phyloP scores from a whole-genome alignment of 2,888 invertebrate genomes.

The Stegophylla sp. region DNA sequence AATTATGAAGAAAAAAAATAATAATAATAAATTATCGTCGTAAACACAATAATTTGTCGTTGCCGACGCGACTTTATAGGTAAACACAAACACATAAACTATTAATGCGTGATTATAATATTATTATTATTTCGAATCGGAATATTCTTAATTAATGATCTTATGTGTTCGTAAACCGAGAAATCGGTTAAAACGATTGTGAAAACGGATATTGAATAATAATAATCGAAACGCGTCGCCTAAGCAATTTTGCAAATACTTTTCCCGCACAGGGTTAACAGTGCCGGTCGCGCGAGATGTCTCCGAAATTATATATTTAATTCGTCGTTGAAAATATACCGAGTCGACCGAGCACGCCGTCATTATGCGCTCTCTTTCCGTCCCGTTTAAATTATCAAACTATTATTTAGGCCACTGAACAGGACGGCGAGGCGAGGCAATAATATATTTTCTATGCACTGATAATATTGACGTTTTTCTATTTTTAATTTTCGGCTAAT shows the following conservation, averaged over 20 bases:
- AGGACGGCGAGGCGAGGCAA: background rate
- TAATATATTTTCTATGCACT: too few species aligned
- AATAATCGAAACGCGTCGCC: conserved; percentile 7
- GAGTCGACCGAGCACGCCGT: conserved; percentile 32
- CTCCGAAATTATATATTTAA: too few species aligned
- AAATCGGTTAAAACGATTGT: conserved; percentile 32
- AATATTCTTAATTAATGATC: background rate
- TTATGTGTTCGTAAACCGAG: background rate
- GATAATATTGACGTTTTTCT: too few species aligned
- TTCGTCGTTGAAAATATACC: conserved; percentile 22
- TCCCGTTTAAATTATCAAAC: conserved; percentile 16
- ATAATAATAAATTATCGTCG: too few species aligned
- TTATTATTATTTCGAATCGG: background rate
- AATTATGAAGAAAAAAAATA: too few species aligned
- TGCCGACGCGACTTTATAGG: too few species aligned
- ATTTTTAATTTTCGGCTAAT: too few species aligned
- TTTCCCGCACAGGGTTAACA: conserved; percentile 36
- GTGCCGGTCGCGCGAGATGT: background rate
- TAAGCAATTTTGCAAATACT: conserved; percentile 34
- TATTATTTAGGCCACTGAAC: background rate
- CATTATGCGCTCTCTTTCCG: conserved; percentile 2
- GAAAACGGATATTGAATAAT: conserved; percentile 30
- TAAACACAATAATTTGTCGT: too few species aligned
- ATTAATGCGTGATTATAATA: too few species aligned
- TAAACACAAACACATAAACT: too few species aligned